Base-by-base conservation (phyloP, 92 coral and sea anemone genomes). In the Hydrozoanthus gracilis region DNA sequence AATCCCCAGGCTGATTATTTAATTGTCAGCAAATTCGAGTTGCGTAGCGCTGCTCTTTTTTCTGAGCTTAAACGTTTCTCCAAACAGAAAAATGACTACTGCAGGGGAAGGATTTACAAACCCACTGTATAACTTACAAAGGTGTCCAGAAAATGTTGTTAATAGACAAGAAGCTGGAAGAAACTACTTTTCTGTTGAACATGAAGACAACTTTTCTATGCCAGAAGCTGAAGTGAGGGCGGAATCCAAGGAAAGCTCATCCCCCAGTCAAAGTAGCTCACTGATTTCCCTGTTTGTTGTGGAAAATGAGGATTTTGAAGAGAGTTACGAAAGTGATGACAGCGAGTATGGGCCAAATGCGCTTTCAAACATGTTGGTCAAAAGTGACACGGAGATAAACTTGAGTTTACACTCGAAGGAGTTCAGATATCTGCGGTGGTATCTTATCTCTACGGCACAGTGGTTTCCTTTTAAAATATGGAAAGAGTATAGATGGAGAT, bases 391-490 rank as follows among this genome's bases (percentile, higher is more conserved):
- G 52, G 72, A 85, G 1, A 90, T 88, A 27, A 83, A 91, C 74
- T 14, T 88, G 64, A 86, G 76, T 46, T 44, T 93, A 27, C 82
- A 52, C 73, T 88, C 92, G 44, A 48, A 77, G 20, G 76, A 82
- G 73, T 82, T 93, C 48, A n/a, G 18, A 6, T 66, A 39, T 14
- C 71, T 93, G 71, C 85, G 71, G 0, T 10, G 49, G 18, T 91
- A 84, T 52, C 92, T 93, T 4, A 62, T 87, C n/a, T 3, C 77
- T 3, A 88, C 93, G 5, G 73, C 82, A 12, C 92, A 86, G 78
- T 88, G 96, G 90, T 86, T 82, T 16, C 96, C 96, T 3, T 11
- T 68, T 4, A 78, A 56, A 20, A 87, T 66, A 2, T 64, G 90
- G 44, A 15, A 14, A 51, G 44, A 47, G 12, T 35, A 56, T 3